phyloP scores from a whole-genome alignment of 2,797 vertebrate genomes.

The Artibeus jamaicensis region DNA sequence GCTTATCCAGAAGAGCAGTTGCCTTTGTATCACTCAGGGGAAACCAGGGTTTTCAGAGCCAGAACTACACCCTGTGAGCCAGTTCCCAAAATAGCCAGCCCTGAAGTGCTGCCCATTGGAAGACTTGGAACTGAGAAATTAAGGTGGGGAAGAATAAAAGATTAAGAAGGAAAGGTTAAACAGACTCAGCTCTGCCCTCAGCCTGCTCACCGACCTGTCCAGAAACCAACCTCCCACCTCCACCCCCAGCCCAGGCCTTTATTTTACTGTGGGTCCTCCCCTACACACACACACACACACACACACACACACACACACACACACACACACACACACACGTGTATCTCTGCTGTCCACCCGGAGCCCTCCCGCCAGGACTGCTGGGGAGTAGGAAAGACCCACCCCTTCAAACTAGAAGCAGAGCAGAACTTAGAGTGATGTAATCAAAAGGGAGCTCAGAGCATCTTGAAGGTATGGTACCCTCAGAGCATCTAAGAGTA shows the following conservation, averaged over 20 bases:
- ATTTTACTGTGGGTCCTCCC: neutral
- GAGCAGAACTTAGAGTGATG: neutral
- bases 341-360: neutral
- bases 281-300: neutral
- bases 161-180: neutral
- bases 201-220: neutral
- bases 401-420: neutral
- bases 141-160: neutral
- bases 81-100: constrained; percentile 82
- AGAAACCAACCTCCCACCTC: neutral
- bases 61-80: constrained; percentile 77
- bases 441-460: neutral
- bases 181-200: neutral
- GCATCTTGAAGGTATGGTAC: neutral
- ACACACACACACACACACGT: no score
- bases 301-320: neutral
- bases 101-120: neutral
- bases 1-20: constrained; percentile 83
- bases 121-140: constrained; percentile 58
- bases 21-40: constrained; percentile 81
- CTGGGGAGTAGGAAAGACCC: neutral
- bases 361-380: neutral
- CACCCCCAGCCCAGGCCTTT: neutral
- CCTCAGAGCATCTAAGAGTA: neutral
- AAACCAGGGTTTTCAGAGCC: constrained; percentile 73